These are phyloP conservation scores for Ctenopoma multispine DNA, from an alignment of 2,797 vertebrate genomes.

Conservation along the genomic window DNA sequence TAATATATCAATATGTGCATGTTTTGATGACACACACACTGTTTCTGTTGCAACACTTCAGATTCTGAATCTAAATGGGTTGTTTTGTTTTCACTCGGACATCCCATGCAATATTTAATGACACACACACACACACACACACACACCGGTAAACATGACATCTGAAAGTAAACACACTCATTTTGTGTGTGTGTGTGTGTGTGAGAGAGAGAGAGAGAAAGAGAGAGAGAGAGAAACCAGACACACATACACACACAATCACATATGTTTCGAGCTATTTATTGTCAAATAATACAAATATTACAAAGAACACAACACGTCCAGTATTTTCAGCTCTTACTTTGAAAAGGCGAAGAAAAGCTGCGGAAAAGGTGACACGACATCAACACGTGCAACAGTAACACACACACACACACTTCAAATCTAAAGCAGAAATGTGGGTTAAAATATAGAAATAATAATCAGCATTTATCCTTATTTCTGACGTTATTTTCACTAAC, in stretches of 20 bases:
- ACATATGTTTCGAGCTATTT: slow-evolving; percentile 15
- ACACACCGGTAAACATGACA: slow-evolving; percentile 10
- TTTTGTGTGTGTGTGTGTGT: slow-evolving; percentile 9
- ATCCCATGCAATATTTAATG: slow-evolving; percentile 15
- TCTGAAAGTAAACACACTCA: slow-evolving; percentile 9
- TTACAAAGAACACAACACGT: not conserved
- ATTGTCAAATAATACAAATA: slow-evolving; percentile 11
- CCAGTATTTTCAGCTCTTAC: not conserved
- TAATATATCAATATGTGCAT: not conserved
- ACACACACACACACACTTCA: not conserved
- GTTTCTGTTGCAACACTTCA: not conserved
- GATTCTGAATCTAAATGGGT: not conserved
- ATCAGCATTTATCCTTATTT: not conserved
- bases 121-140: slow-evolving; percentile 30
- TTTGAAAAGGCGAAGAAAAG: slow-evolving; percentile 13
- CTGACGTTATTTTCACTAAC: too few species aligned
- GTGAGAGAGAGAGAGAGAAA: not conserved
- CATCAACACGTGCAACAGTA: not conserved
- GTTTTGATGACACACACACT: not conserved
- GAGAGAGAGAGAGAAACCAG: not conserved
- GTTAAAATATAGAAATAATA: not conserved
- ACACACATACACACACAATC: not conserved
- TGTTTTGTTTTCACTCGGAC: slow-evolving; percentile 24
- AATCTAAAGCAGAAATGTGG: not conserved
- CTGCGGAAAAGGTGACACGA: not conserved